A percentile compares a stretch with the other conserved stretches of the same genome.
These are phyloP conservation scores for Ailurus styani DNA, from an alignment of 2,113 vertebrate species.

Conservation along the genomic window DNA sequence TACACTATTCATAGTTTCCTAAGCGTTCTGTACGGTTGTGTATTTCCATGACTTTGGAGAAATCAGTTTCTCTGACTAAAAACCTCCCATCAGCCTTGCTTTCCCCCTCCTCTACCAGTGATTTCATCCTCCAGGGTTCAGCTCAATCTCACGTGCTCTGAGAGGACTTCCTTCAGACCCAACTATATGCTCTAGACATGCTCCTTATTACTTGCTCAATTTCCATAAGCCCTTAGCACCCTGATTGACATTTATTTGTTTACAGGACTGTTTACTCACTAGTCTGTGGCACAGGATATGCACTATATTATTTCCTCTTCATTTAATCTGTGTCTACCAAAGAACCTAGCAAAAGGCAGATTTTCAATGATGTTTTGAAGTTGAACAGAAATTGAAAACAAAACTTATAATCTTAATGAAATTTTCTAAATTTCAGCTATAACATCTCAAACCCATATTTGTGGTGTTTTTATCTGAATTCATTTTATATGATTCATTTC, in stretches of 20 bases:
- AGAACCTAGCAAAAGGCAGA: neutral
- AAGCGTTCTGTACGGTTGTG: neutral
- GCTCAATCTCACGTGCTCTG: neutral
- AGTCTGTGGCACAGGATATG: neutral
- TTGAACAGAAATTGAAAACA: neutral
- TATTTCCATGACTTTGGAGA: neutral
- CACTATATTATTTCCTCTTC: neutral
- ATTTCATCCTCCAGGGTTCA: neutral
- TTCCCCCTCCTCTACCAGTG: too few species aligned
- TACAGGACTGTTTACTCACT: neutral
- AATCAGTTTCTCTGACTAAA: neutral
- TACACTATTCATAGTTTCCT: neutral
- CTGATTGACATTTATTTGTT: neutral
- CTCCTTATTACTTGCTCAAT: neutral
- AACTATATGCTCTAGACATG: neutral
- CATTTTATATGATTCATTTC: neutral
- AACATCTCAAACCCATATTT: neutral
- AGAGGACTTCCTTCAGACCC: neutral
- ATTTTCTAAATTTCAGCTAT: neutral
- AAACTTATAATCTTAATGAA: neutral
- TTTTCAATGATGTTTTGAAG: neutral
- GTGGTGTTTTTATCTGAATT: neutral
- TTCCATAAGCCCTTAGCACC: neutral
- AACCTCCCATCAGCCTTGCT: neutral
- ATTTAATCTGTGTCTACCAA: neutral